Percentiles rank a stretch among this genome's conserved stretches.
Conservation (phyloP, 1,140 invertebrate genomes). For the Cydia splendana region DNA sequence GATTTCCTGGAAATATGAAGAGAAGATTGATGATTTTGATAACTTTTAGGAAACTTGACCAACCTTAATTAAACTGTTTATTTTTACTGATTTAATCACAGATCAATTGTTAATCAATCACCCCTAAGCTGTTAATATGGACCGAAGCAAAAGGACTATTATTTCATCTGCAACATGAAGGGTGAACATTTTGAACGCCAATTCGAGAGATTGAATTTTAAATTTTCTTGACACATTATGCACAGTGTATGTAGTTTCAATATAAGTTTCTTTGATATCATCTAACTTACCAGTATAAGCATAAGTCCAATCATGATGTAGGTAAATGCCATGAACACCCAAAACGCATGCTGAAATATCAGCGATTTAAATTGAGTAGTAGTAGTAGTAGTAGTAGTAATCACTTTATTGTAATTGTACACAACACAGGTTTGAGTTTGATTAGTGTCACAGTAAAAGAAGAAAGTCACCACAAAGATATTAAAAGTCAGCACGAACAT, state of each 20-base stretch:
- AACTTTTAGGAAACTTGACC: background rate
- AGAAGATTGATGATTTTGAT: constrained; percentile 42
- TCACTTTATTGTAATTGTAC: too few species aligned
- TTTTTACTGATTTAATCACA: background rate
- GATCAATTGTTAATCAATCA: background rate
- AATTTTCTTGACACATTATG: too few species aligned
- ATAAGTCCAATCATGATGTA: constrained; percentile 34
- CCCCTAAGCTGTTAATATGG: background rate
- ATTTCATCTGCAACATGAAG: too few species aligned
- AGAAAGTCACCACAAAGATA: constrained; percentile 37
- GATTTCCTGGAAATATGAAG: constrained; percentile 68
- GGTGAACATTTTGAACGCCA: too few species aligned
- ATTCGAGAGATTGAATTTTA: too few species aligned
- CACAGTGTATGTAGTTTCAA: too few species aligned
- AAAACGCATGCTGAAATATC: constrained; percentile 31
- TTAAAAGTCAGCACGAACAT: constrained; percentile 52
- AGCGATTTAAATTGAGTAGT: constrained; percentile 9
- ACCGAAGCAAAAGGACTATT: too few species aligned
- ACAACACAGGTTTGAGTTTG: too few species aligned
- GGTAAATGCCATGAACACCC: constrained; percentile 31
- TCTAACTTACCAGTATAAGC: constrained; percentile 41
- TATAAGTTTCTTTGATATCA: too few species aligned
- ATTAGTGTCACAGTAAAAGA: constrained; percentile 37
- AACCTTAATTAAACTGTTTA: background rate
- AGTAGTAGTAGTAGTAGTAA: too few species aligned